Conservation (phyloP, 2,797 vertebrate genomes). For the Philypnodon macrostomus region DNA sequence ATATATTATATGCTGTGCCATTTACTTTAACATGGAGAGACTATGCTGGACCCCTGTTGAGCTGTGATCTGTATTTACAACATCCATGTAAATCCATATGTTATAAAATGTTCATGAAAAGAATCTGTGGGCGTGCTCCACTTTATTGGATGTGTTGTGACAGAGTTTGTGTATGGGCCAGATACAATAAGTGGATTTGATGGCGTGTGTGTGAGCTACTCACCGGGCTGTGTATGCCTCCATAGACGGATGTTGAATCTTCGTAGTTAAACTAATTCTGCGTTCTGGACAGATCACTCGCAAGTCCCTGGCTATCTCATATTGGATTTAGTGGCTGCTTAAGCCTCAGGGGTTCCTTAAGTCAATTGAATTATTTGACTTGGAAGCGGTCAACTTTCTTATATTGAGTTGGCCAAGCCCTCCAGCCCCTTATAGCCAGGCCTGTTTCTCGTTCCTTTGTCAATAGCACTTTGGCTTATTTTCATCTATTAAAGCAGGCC, state of each 20-base stretch:
- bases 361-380: conserved; percentile 74
- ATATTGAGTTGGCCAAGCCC: conserved; percentile 69
- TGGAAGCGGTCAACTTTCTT: conserved; percentile 72
- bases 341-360: conserved; percentile 65
- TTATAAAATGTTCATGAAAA: conserved; percentile 18
- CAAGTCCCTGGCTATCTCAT: conserved; percentile 53
- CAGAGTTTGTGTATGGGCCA: background rate
- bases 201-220: conserved; percentile 17
- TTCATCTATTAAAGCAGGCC: conserved; percentile 25
- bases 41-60: background rate
- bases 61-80: conserved; percentile 20
- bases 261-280: conserved; percentile 56
- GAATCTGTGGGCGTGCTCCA: background rate
- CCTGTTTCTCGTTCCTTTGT: conserved; percentile 54
- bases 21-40: background rate
- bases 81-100: conserved; percentile 4
- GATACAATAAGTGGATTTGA: conserved; percentile 29
- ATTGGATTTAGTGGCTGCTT: conserved; percentile 66
- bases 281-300: conserved; percentile 58
- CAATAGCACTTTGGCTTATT: conserved; percentile 56
- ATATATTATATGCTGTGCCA: background rate
- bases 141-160: conserved; percentile 18
- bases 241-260: conserved; percentile 34
- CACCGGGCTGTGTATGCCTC: conserved; percentile 18
- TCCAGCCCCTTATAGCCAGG: conserved; percentile 45